These are phyloP conservation scores for Sclerurus mexicanus DNA, from an alignment of 2,113 vertebrate genomes.

Conservation along the genomic window DNA sequence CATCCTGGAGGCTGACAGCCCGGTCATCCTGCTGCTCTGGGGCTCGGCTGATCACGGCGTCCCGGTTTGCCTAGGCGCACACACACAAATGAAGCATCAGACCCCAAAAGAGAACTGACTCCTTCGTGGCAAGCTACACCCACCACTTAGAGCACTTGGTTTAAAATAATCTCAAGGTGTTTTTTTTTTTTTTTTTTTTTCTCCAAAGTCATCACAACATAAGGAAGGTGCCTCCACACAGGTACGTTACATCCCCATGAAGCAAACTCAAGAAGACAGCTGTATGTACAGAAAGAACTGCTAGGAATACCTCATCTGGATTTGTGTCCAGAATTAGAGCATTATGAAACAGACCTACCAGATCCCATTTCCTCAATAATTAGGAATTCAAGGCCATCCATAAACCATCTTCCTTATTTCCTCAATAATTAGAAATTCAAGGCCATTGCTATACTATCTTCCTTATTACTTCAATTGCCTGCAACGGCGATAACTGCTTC, in stretches of 20 bases:
- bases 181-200: not conserved
- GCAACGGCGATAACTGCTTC: not conserved
- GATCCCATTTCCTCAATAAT: not conserved
- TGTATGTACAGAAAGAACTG: not conserved
- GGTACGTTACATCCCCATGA: not conserved
- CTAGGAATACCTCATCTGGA: not conserved
- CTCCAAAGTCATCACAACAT: not conserved
- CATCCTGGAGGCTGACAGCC: constrained; percentile 85
- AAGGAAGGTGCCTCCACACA: not conserved
- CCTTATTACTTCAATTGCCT: not conserved
- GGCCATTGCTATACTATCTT: not conserved
- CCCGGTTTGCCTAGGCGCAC: constrained; percentile 83
- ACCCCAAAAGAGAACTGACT: not conserved
- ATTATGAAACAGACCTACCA: not conserved
- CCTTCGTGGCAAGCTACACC: not conserved
- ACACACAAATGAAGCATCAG: not conserved
- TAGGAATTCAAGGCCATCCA: not conserved
- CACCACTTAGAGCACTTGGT: not conserved
- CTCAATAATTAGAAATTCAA: not conserved
- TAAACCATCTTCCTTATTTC: not conserved
- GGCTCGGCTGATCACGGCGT: constrained; percentile 91
- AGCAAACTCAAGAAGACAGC: not conserved
- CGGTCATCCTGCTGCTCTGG: constrained; percentile 89
- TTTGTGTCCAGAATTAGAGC: not conserved
- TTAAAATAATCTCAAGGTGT: not conserved